Base-by-base conservation (phyloP, 1,140 invertebrate genomes). In the Gonatopus flavifemur region DNA sequence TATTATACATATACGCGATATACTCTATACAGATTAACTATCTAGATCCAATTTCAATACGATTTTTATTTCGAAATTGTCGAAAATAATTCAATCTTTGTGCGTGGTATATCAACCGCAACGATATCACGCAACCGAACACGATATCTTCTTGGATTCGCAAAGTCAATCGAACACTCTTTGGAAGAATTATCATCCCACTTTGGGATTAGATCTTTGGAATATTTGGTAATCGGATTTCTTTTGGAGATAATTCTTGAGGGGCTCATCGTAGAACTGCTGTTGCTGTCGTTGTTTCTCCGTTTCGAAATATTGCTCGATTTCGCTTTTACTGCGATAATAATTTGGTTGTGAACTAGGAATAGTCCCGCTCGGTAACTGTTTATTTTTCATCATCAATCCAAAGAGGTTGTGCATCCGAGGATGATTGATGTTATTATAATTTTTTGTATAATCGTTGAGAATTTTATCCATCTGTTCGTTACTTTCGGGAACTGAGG, bases 351-450 rank as follows among this genome's bases (percentile, higher is more conserved):
- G 2, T 0, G 12, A 45, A 1, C 69, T 62, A 3, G 21, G n/a
- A 9, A 0, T 15, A 28, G 6, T 28, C 6, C 32, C 4, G 7
- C 10, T 9, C 0, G 75, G 74, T 1, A 78, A 25, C 20, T 72
- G 68, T 16, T 69, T 74, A 43, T 72, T 76, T 28, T 78, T 78
- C 75, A 77, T 76, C n/a, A 77, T 24, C 2, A 76, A 30, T 3
- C 74, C 72, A 3, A 76, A 37, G 4, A 75, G 53, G 47, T 78
- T 78, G 33, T 78, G 74, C 13, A 60, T 69, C 47, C 67, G 63
- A 0, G 70, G 72, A 39, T 76, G 65, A 41, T 77, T 75, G 3
- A 69, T 38, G 8, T 68, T 65, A n/a, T n/a, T n/a, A 2, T 41
- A 31, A 2, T 52, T 21, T 4, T 20, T 44, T 54, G 9, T 28